phyloP scores from a whole-genome alignment of 1,140 invertebrate genomes.

The Oppia nitens region DNA sequence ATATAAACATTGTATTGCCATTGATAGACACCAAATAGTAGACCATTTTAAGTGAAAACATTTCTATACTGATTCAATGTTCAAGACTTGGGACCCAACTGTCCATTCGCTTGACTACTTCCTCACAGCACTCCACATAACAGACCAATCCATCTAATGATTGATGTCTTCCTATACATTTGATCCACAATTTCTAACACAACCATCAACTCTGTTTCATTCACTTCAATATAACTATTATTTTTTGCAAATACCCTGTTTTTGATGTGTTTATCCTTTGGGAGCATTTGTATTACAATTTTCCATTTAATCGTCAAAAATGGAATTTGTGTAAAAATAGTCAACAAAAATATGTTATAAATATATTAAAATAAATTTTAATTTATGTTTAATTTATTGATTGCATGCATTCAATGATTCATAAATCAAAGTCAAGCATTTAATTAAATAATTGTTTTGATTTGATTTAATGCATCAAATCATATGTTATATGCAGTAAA shows the following conservation, averaged over 20 bases:
- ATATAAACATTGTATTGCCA: no score
- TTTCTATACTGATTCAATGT: no score
- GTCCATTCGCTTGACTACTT: not conserved
- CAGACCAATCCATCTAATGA: not conserved
- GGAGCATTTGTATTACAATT: not conserved
- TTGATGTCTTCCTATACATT: not conserved
- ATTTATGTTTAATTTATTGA: no score
- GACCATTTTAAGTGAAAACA: no score
- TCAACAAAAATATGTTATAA: no score
- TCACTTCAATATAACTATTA: not conserved
- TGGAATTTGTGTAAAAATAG: not conserved
- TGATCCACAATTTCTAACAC: not conserved
- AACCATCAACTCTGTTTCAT: not conserved
- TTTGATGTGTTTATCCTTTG: not conserved
- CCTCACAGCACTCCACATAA: not conserved
- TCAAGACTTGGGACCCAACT: not conserved
- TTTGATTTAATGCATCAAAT: not conserved
- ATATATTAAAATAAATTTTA: no score
- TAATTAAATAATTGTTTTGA: not conserved
- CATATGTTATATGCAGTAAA: no score
- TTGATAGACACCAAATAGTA: no score
- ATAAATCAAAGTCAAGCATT: no score
- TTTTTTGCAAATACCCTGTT: not conserved
- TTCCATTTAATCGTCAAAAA: not conserved
- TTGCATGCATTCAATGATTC: no score